These are phyloP conservation scores for rat (Rattus norvegicus) DNA, from an alignment of 2,113 vertebrate species.

Conservation along the genomic window GRCr8 NC_086023.1:105507001-105507500, in stretches of 20 bases:
- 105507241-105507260: background rate
- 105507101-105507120: background rate
- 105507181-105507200: background rate
- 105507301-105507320: conserved; percentile 25
- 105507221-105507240: background rate
- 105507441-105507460: background rate
- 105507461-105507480: background rate
- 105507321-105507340: background rate
- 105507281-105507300: conserved; percentile 27
- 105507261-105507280: background rate
- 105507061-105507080: background rate
- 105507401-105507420: background rate
- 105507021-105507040: background rate
- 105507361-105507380: background rate
- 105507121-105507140: background rate
- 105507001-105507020: background rate
- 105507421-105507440: background rate
- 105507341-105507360: background rate
- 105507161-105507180: background rate
- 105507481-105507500: background rate
- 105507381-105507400: conserved; percentile 28
- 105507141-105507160: background rate
- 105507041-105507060: background rate
- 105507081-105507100: background rate
- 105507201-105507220: background rate